phyloP scores from a whole-genome alignment of 2,888 invertebrate species.

The Lathronympha strigana region DNA sequence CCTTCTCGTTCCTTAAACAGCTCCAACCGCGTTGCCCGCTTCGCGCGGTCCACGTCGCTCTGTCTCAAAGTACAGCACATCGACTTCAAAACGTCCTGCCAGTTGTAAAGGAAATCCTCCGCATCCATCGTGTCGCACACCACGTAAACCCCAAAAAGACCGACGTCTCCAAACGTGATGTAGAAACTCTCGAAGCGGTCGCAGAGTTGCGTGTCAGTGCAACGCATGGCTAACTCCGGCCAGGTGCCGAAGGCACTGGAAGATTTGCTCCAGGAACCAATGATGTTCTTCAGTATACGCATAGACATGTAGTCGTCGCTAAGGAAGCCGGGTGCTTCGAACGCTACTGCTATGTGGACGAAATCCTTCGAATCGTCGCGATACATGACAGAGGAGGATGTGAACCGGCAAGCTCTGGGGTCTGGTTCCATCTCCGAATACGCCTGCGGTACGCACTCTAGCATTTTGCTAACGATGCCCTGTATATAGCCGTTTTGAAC shows the following conservation, averaged over 20 bases:
- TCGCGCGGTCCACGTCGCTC: conserved; percentile 62
- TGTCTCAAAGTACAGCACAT: conserved; percentile 58
- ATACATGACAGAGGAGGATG: conserved; percentile 53
- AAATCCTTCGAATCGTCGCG: conserved; percentile 73
- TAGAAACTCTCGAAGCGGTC: conserved; percentile 74
- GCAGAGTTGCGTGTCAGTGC: conserved; percentile 61
- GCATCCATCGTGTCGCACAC: conserved; percentile 57
- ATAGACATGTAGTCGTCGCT: conserved; percentile 63
- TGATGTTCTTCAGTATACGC: conserved; percentile 62
- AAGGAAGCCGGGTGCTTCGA: conserved; percentile 73
- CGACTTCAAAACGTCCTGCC: conserved; percentile 71
- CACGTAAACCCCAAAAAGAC: conserved; percentile 79
- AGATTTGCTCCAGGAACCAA: conserved; percentile 71
- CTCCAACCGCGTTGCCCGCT: conserved; percentile 57
- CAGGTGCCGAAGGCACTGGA: conserved; percentile 61
- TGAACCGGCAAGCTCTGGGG: conserved; percentile 53
- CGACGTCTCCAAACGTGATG: conserved; percentile 67
- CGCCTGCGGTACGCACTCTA: conserved; percentile 77
- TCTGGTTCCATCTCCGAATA: conserved; percentile 45
- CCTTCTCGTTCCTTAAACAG: conserved; percentile 57
- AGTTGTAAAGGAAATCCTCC: conserved; percentile 64
- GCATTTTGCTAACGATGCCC: conserved; percentile 75
- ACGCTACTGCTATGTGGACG: conserved; percentile 71
- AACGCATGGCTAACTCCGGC: conserved; percentile 57
- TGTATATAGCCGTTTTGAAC: conserved; percentile 87